Conservation (phyloP, 2,888 invertebrate species). For the Ephialtes manifestator region DNA sequence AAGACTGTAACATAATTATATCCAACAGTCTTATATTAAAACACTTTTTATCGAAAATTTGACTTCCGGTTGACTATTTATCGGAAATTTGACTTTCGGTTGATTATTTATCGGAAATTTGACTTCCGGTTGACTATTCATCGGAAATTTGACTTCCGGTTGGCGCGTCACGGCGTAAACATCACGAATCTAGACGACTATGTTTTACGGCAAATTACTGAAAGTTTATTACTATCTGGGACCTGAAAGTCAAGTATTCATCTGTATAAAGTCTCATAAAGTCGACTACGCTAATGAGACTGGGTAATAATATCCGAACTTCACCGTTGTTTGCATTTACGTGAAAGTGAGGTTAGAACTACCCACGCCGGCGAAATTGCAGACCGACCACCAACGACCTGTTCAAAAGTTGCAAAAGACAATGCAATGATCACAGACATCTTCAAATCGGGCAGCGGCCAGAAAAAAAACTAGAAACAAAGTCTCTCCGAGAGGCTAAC, state of each 20-base stretch:
- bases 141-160: background rate
- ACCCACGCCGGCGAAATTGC: background rate
- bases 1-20: too few relatives aligned
- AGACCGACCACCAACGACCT: background rate
- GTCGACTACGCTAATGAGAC: background rate
- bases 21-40: too few relatives aligned
- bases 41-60: too few relatives aligned
- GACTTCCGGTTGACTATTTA: too few relatives aligned
- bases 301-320: background rate
- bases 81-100: too few relatives aligned
- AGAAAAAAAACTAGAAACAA: background rate
- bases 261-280: too few relatives aligned
- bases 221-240: background rate
- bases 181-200: background rate
- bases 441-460: background rate
- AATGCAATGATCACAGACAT: background rate
- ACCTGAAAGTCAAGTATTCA: background rate
- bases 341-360: background rate
- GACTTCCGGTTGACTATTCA: too few relatives aligned
- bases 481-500: background rate
- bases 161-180: background rate
- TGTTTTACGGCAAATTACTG: background rate
- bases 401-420: background rate
- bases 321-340: background rate
- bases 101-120: too few relatives aligned